These are phyloP conservation scores for Picathartes gymnocephalus DNA, from an alignment of 2,113 vertebrate genomes.

Conservation along the genomic window DNA sequence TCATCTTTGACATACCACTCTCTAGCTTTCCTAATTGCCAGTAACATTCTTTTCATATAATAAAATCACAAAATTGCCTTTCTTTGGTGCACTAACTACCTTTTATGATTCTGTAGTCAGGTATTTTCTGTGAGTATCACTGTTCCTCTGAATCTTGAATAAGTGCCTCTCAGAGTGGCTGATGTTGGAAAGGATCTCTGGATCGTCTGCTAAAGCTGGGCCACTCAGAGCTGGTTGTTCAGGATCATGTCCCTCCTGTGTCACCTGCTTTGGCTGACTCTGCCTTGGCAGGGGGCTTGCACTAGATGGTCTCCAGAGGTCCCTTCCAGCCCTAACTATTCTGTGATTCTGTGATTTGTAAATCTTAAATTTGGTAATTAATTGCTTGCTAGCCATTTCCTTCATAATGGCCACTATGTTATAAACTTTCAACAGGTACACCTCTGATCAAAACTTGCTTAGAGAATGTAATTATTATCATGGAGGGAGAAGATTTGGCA, in stretches of 20 bases:
- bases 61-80: background rate
- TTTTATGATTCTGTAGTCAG: background rate
- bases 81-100: background rate
- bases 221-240: background rate
- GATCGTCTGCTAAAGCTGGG: background rate
- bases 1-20: background rate
- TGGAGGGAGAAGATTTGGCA: background rate
- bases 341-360: background rate
- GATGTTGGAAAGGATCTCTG: background rate
- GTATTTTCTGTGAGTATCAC: background rate
- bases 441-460: background rate
- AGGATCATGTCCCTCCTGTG: background rate
- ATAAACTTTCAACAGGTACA: background rate
- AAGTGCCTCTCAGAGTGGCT: background rate
- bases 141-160: background rate
- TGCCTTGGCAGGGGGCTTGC: background rate
- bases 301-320: background rate
- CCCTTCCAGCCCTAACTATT: background rate
- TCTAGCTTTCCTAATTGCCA: background rate
- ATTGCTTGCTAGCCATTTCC: background rate
- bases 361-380: background rate
- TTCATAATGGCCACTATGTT: background rate
- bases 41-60: background rate
- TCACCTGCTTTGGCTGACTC: background rate
- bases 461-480: background rate